Base-by-base conservation (phyloP, 2,113 vertebrate species). In the Galemys pyrenaicus region DNA sequence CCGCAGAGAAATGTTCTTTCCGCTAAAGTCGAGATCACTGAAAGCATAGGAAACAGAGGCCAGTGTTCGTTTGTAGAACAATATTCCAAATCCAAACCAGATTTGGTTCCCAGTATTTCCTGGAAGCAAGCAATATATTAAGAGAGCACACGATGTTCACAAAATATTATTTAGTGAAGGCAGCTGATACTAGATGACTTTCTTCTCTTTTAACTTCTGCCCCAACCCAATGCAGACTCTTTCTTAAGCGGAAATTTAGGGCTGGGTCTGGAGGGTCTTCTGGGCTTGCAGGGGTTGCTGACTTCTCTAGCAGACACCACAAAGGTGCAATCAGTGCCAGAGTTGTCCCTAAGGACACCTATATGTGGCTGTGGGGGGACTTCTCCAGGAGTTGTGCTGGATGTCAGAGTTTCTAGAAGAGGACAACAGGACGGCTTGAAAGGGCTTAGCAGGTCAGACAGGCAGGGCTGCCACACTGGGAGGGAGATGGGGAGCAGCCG, bases 21-120 rank as follows among this genome's bases (percentile, higher is more conserved):
- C 83, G 65, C 7, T 62, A 54, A 95, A 82, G 30, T 37, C 56
- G 64, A 64, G 79, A 75, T 65, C 54, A 41, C 37, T 28, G 51
- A 86, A 68, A 68, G 58, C 37, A 30, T 32, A 79, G 41, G 51
- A 79, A 82, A 89, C 19, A 24, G 24, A 96, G 89, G 51, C 39
- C 37, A 22, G 46, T 74, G 28, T 73, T 41, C 41, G 26, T 58
- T 39, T 58, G 41, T 58, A 37, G 28, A 86, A 95, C 13, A 58
- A 74, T 58, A 78, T 67, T 73, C 35, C 67, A 96, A 92, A 89
- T 94, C 24, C 68, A 96, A 86, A 89, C 41, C 78, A 91, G 58
- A 95, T 70, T 91, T 91, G 56, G 86, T 79, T 83, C 74, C 37
- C 44, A 51, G 20, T 58, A 91, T 86, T 96, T 91, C 87, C 64